Conservation (phyloP, 2,888 invertebrate species). For the Hemaris fuciformis region DNA sequence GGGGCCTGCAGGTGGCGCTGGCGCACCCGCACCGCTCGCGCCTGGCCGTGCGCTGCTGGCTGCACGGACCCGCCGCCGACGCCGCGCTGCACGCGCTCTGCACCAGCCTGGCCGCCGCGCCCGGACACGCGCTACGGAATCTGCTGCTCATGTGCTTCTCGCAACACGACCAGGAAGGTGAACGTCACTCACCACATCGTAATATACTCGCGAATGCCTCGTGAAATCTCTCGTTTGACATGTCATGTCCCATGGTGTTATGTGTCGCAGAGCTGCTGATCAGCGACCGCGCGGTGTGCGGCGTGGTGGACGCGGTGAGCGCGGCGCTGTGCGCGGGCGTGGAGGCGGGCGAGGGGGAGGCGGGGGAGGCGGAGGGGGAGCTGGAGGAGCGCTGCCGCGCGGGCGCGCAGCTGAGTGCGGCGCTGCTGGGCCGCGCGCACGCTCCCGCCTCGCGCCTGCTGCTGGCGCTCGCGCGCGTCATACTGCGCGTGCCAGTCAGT, state of each 20-base stretch:
- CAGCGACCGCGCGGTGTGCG: slow-evolving; percentile 28
- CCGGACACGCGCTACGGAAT: slow-evolving; percentile 10
- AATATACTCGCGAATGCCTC: background rate
- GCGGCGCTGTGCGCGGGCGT: slow-evolving; percentile 19
- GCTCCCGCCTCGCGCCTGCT: slow-evolving; percentile 19
- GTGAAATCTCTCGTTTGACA: too few relatives aligned
- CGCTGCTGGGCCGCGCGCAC: slow-evolving; percentile 22
- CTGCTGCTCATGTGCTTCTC: slow-evolving; percentile 36
- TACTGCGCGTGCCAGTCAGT: slow-evolving; percentile 35
- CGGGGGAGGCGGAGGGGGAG: slow-evolving; percentile 11
- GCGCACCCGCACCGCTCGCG: slow-evolving; percentile 66
- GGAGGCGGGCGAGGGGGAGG: slow-evolving; percentile 14
- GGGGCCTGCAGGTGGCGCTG: slow-evolving; percentile 66
- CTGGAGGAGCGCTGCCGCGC: slow-evolving; percentile 15
- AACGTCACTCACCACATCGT: background rate
- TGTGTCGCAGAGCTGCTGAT: slow-evolving; percentile 39
- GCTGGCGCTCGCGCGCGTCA: slow-evolving; percentile 32
- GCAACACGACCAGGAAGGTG: slow-evolving; percentile 30
- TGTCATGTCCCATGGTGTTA: background rate
- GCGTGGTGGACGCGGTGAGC: slow-evolving; percentile 28
- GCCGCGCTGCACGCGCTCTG: slow-evolving; percentile 20
- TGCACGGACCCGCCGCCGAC: slow-evolving; percentile 40
- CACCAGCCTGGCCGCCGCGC: slow-evolving; percentile 12
- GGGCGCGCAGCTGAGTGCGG: slow-evolving; percentile 29
- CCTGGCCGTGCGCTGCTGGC: slow-evolving; percentile 62